A percentile compares a stretch with the other conserved stretches of the same genome.
These are phyloP conservation scores for Varanus komodoensis DNA, from an alignment of 2,113 vertebrate genomes.

Conservation along the genomic window DNA sequence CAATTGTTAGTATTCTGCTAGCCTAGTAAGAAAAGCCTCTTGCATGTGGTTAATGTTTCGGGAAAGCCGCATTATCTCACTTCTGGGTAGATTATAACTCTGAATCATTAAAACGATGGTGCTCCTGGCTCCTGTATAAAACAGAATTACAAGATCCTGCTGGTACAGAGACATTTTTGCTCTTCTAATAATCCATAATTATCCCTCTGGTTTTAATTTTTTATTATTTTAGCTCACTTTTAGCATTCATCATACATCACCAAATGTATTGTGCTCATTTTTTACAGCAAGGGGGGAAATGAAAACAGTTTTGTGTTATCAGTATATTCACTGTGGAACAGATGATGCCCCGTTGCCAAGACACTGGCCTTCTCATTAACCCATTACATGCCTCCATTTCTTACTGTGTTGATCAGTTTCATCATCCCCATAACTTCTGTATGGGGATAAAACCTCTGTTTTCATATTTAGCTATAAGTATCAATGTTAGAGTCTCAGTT, in stretches of 20 bases:
- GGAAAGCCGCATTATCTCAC: slow-evolving; percentile 25
- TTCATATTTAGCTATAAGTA: background rate
- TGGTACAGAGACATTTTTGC: background rate
- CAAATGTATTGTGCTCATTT: background rate
- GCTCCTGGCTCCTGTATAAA: background rate
- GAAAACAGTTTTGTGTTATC: background rate
- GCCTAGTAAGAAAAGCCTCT: background rate
- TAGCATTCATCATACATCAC: background rate
- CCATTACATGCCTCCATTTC: background rate
- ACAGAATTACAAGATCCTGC: slow-evolving; percentile 7
- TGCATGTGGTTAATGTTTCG: slow-evolving; percentile 24
- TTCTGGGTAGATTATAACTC: background rate
- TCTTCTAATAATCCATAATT: background rate
- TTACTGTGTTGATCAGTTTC: background rate
- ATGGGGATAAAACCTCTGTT: background rate
- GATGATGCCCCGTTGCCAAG: background rate
- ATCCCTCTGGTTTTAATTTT: background rate
- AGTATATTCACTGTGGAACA: background rate
- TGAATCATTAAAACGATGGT: background rate
- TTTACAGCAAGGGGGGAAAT: background rate
- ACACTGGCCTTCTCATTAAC: background rate
- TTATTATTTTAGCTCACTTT: background rate
- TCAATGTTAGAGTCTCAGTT: background rate
- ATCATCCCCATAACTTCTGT: background rate
- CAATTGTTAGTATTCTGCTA: slow-evolving; percentile 16